Evolutionary conservation across 2,888 invertebrate genomes (phyloP).

Genomic region (Zaprionus lineosus): DNA sequence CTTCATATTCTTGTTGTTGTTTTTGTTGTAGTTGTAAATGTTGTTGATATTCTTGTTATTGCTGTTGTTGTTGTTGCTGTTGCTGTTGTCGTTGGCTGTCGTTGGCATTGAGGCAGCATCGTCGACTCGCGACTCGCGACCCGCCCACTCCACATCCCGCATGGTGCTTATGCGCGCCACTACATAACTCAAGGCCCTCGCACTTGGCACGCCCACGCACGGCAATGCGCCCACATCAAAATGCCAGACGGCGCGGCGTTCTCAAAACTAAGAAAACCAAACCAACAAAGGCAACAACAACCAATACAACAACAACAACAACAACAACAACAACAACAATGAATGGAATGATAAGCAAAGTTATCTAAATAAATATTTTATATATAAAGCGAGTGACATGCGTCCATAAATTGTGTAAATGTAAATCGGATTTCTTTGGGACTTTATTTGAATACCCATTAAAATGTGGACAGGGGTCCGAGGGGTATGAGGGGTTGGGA

Average conservation of each 20-base stretch:
- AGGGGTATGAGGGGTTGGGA: too few species aligned
- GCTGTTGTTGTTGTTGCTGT: constrained; percentile 26
- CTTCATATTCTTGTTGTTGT: constrained; percentile 1
- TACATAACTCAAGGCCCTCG: constrained; percentile 46
- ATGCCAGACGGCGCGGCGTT: constrained; percentile 68
- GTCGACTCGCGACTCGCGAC: not conserved
- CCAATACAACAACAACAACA: constrained; percentile 27
- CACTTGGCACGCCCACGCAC: constrained; percentile 38
- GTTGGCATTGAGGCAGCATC: constrained; percentile 50
- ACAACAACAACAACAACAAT: constrained; percentile 8
- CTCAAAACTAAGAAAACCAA: too few species aligned
- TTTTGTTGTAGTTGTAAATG: constrained; percentile 8
- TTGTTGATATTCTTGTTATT: constrained; percentile 31
- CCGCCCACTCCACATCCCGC: constrained; percentile 27
- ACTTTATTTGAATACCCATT: not conserved
- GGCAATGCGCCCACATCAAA: constrained; percentile 42
- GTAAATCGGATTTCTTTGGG: constrained; percentile 39
- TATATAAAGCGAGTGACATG: constrained; percentile 39
- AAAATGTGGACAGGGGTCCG: too few species aligned
- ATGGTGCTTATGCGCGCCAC: constrained; percentile 15
- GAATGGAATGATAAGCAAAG: constrained; percentile 39
- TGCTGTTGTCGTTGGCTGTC: constrained; percentile 23
- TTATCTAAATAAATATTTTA: constrained; percentile 60
- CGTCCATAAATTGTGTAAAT: constrained; percentile 72
- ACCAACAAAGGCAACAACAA: too few species aligned